These are phyloP conservation scores for Engystomops pustulosus DNA, from an alignment of 2,113 vertebrate species.

Conservation along the genomic window DNA sequence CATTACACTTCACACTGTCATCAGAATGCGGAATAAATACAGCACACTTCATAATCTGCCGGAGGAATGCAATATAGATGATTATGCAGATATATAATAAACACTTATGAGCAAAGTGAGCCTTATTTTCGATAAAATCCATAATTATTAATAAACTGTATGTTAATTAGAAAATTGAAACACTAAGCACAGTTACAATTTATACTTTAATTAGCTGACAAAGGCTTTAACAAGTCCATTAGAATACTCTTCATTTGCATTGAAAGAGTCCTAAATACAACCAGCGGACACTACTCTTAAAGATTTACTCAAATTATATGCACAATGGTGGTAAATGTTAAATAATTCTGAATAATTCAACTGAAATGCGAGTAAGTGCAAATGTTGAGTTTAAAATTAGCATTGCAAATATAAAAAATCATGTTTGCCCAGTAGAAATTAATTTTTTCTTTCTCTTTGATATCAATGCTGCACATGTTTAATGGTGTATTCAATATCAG, in stretches of 20 bases:
- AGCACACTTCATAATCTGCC: conserved; percentile 1
- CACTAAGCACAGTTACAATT: conserved; percentile 46
- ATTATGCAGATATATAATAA: conserved; percentile 51
- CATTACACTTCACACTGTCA: background rate
- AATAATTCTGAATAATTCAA: background rate
- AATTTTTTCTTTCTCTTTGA: too few relatives aligned
- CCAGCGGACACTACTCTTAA: background rate
- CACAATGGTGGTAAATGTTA: background rate
- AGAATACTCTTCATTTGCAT: conserved; percentile 32
- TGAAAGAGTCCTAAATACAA: background rate
- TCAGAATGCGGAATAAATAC: background rate
- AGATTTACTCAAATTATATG: background rate
- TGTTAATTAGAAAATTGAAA: conserved; percentile 45
- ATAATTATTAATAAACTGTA: conserved; percentile 46
- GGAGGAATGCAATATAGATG: conserved; percentile 23
- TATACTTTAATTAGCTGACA: conserved; percentile 26
- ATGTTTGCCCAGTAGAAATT: background rate
- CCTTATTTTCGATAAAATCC: conserved; percentile 45
- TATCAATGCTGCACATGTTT: too few relatives aligned
- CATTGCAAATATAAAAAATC: background rate
- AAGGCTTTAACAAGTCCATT: conserved; percentile 36
- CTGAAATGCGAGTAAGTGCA: background rate
- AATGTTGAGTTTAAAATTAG: background rate
- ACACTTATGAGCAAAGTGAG: conserved; percentile 33
- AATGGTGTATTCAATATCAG: too few relatives aligned